Percentiles rank a stretch among this genome's conserved stretches.
Conservation (phyloP, 2,888 invertebrate genomes). For the Ophion ventricosus region DNA sequence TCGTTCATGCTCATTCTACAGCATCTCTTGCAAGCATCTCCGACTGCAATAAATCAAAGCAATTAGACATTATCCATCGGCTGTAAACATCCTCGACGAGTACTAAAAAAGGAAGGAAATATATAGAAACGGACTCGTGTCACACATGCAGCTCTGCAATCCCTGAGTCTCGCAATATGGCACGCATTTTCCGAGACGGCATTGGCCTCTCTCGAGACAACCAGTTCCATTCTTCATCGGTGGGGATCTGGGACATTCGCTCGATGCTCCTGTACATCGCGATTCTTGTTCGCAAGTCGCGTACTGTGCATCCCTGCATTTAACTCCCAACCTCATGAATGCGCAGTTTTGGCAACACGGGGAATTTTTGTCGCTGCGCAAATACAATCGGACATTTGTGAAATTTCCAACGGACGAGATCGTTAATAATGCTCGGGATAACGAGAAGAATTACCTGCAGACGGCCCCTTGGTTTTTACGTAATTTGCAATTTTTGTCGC, state of each 20-base stretch:
- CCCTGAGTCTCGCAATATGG: conserved; percentile 98
- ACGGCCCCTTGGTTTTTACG: conserved; percentile 92
- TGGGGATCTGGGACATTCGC: conserved; percentile 93
- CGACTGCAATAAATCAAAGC: conserved; percentile 86
- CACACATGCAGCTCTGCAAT: conserved; percentile 98
- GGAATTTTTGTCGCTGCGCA: conserved; percentile 95
- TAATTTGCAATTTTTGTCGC: conserved; percentile 95
- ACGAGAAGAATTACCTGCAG: conserved; percentile 88
- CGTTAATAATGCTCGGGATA: conserved; percentile 79
- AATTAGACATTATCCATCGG: background rate
- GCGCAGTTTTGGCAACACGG: conserved; percentile 97
- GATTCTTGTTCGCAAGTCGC: conserved; percentile 97
- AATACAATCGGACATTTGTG: conserved; percentile 35
- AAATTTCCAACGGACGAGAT: conserved; percentile 1
- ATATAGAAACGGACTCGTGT: conserved; percentile 88
- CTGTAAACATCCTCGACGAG: background rate
- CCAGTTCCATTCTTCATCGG: conserved; percentile 94
- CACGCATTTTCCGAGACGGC: conserved; percentile 94
- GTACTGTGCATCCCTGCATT: conserved; percentile 95
- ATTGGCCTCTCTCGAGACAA: conserved; percentile 96
- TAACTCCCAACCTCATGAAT: conserved; percentile 91
- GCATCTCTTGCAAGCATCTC: conserved; percentile 96
- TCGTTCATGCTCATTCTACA: conserved; percentile 96
- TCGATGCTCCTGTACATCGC: conserved; percentile 91
- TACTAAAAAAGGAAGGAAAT: background rate